phyloP scores from a whole-genome alignment of 1,140 invertebrate species.

The Vanessa atalanta region DNA sequence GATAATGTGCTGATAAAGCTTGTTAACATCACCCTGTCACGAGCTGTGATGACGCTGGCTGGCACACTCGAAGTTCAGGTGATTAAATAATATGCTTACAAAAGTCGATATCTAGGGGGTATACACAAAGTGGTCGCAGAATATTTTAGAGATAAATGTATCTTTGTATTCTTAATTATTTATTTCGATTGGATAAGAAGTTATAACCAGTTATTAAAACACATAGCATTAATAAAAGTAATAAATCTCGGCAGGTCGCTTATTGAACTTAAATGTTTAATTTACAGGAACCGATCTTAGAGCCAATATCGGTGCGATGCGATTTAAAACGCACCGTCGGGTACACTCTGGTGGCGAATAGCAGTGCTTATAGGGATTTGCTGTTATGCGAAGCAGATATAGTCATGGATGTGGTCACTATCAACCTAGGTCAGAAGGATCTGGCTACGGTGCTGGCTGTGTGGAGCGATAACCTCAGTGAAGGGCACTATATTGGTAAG shows the following conservation, averaged over 20 bases:
- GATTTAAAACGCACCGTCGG: constrained; percentile 86
- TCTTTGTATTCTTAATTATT: too few relatives aligned
- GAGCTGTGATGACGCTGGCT: constrained; percentile 87
- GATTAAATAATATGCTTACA: too few relatives aligned
- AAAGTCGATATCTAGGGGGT: too few relatives aligned
- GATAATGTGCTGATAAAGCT: constrained; percentile 88
- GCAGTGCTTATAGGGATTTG: constrained; percentile 56
- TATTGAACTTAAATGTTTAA: constrained; percentile 4
- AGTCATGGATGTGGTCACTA: constrained; percentile 84
- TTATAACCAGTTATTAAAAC: too few relatives aligned
- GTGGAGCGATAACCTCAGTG: constrained; percentile 84
- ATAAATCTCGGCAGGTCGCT: background rate
- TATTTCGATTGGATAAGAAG: too few relatives aligned
- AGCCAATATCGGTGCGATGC: constrained; percentile 86
- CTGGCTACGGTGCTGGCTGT: constrained; percentile 85
- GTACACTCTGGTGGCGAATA: constrained; percentile 64
- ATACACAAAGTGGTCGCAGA: too few relatives aligned
- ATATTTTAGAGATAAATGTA: too few relatives aligned
- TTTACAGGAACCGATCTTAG: constrained; percentile 87
- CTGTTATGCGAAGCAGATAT: constrained; percentile 85
- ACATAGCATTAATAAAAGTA: too few relatives aligned
- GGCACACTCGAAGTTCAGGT: constrained; percentile 87
- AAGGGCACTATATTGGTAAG: constrained; percentile 72
- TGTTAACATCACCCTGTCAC: constrained; percentile 84
- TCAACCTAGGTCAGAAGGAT: constrained; percentile 88